Conservation (phyloP, 37 sponge, comb jelly and placozoan species). For the Dysidea cf. avara region DNA sequence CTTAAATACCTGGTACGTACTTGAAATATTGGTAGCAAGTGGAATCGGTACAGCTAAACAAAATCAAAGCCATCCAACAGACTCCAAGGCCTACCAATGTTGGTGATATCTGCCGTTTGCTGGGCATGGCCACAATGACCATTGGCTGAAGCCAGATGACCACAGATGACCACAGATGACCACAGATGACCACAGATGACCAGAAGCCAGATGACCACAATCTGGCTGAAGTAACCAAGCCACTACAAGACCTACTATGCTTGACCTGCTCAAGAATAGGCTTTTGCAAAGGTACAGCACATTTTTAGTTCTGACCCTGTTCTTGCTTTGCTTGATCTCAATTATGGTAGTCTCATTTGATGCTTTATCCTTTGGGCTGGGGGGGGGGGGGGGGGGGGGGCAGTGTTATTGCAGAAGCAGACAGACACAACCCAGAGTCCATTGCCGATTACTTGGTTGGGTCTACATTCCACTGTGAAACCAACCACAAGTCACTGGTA, state of each 20-base stretch:
- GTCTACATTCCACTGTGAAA: slow-evolving; percentile 31
- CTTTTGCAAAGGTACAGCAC: no score
- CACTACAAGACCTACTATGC: not conserved
- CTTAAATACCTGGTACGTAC: no score
- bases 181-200: not conserved
- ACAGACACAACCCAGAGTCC: not conserved
- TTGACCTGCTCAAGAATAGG: no score
- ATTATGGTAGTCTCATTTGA: no score
- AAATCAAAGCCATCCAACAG: no score
- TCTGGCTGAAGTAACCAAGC: no score
- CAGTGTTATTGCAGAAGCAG: slow-evolving; percentile 7
- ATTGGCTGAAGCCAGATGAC: not conserved
- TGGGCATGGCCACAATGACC: slow-evolving; percentile 23
- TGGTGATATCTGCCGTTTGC: slow-evolving; percentile 14
- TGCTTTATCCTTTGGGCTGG: not conserved
- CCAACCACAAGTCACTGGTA: slow-evolving; percentile 63
- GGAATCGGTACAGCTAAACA: no score
- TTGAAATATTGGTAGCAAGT: no score
- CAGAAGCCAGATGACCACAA: not conserved
- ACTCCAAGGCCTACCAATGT: no score
- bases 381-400: no score
- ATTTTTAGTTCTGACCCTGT: slow-evolving; percentile 4
- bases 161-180: not conserved
- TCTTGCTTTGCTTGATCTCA: slow-evolving; percentile 9
- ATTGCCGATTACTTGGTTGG: slow-evolving; percentile 31